These are phyloP conservation scores for Phalloptychus januarius DNA, from an alignment of 2,797 vertebrate species.

Conservation along the genomic window DNA sequence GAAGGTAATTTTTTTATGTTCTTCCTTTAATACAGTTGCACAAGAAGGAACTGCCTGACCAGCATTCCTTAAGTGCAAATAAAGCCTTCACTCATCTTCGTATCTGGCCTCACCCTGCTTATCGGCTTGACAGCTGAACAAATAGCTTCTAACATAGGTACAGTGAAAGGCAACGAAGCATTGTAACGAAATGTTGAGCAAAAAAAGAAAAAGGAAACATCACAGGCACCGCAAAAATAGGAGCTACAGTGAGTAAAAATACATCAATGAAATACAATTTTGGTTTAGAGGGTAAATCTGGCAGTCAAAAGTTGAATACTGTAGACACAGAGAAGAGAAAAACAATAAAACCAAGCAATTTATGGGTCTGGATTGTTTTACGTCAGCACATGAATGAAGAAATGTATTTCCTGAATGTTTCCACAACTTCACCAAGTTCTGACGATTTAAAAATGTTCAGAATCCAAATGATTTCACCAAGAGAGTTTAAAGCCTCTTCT, in stretches of 20 bases:
- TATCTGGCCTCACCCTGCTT: slow-evolving; percentile 23
- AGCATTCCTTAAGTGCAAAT: slow-evolving; percentile 11
- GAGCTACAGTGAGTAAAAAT: neutral
- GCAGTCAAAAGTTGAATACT: neutral
- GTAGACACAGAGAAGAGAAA: neutral
- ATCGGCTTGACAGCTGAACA: slow-evolving; percentile 25
- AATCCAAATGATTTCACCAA: too few species aligned
- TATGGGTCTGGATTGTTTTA: too few species aligned
- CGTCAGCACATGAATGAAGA: too few species aligned
- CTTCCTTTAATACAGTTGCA: neutral
- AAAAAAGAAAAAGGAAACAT: neutral
- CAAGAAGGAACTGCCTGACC: neutral
- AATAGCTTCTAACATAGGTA: neutral
- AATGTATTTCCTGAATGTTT: too few species aligned
- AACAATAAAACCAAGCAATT: neutral
- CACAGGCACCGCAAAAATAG: neutral
- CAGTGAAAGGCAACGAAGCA: neutral
- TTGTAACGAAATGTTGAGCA: neutral
- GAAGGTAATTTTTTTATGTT: neutral
- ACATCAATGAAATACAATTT: neutral
- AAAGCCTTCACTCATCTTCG: neutral
- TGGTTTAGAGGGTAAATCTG: too few species aligned
- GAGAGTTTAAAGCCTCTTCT: too few species aligned
- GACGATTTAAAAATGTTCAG: too few species aligned
- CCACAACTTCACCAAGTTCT: too few species aligned